Percentiles rank a stretch among this genome's conserved stretches.
Evolutionary conservation across 1,140 invertebrate genomes (phyloP).

Genomic region (Apocrypta bakeri): DNA sequence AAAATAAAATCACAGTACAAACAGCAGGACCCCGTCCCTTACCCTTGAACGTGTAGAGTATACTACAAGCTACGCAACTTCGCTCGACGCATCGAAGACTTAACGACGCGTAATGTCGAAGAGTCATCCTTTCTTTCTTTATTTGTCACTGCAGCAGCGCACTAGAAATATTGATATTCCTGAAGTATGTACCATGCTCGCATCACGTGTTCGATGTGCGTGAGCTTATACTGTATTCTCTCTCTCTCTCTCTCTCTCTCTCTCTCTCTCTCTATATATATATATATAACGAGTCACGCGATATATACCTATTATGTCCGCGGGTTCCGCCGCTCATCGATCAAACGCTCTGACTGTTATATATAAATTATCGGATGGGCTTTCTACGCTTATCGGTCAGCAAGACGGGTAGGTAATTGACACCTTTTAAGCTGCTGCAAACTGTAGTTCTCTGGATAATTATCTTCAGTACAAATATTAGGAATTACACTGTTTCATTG

Average conservation of each 20-base stretch:
- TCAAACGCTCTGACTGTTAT: constrained; percentile 15
- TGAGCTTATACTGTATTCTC: background rate
- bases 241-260: too few species aligned
- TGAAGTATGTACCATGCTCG: background rate
- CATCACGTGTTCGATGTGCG: background rate
- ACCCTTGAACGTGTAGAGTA: too few species aligned
- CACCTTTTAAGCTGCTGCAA: background rate
- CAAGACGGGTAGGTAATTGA: background rate
- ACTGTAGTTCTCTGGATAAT: background rate
- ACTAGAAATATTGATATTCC: constrained; percentile 42
- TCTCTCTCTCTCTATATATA: background rate
- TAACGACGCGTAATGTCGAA: constrained; percentile 17
- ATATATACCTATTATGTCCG: constrained; percentile 7
- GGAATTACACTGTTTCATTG: background rate
- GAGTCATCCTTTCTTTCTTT: background rate
- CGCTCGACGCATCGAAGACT: background rate
- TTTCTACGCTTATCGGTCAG: background rate
- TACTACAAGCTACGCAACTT: background rate
- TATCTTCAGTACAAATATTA: background rate
- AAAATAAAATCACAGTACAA: too few species aligned
- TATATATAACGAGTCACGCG: constrained; percentile 3
- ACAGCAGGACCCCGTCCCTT: too few species aligned
- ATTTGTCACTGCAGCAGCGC: background rate
- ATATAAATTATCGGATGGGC: constrained; percentile 19
- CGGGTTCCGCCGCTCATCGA: constrained; percentile 12